Conservation (phyloP, 1,140 invertebrate genomes). For the Drosophila suzukii region DNA sequence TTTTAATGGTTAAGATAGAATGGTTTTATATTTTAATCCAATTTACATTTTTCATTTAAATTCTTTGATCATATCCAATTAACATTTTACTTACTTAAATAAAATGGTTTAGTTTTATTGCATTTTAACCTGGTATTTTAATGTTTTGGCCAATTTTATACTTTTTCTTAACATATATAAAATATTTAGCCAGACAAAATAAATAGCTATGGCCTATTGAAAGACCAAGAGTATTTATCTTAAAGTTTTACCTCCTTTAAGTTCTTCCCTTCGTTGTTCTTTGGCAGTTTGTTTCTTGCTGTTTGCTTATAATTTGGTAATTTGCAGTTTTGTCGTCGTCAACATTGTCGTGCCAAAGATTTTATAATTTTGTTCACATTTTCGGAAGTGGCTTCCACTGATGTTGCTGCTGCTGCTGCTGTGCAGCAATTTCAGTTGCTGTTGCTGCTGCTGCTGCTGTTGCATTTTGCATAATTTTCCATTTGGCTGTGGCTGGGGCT, state of each 20-base stretch:
- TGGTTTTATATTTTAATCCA: background rate
- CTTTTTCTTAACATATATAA: too few relatives aligned
- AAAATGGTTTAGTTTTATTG: too few relatives aligned
- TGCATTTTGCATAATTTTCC: slow-evolving; percentile 81
- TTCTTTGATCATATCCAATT: too few relatives aligned
- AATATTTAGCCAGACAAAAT: too few relatives aligned
- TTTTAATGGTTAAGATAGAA: too few relatives aligned
- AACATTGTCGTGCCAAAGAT: slow-evolving; percentile 76
- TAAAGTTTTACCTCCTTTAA: background rate
- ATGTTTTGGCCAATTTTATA: too few relatives aligned
- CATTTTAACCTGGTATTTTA: too few relatives aligned
- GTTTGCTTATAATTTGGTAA: slow-evolving; percentile 79
- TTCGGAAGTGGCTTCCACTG: slow-evolving; percentile 66
- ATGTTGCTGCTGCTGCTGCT: slow-evolving; percentile 18
- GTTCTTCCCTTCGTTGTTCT: slow-evolving; percentile 21
- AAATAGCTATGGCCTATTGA: too few relatives aligned
- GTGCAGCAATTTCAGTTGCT: slow-evolving; percentile 13
- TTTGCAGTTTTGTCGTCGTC: slow-evolving; percentile 78
- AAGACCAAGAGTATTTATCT: background rate
- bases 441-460: slow-evolving; percentile 38
- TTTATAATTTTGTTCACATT: slow-evolving; percentile 78
- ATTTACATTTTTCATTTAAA: background rate
- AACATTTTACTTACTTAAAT: too few relatives aligned
- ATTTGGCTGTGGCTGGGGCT: slow-evolving; percentile 55
- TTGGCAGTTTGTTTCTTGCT: slow-evolving; percentile 37